These are phyloP conservation scores for Graptemys geographica DNA, from an alignment of 2,797 vertebrate species.

Conservation along the genomic window DNA sequence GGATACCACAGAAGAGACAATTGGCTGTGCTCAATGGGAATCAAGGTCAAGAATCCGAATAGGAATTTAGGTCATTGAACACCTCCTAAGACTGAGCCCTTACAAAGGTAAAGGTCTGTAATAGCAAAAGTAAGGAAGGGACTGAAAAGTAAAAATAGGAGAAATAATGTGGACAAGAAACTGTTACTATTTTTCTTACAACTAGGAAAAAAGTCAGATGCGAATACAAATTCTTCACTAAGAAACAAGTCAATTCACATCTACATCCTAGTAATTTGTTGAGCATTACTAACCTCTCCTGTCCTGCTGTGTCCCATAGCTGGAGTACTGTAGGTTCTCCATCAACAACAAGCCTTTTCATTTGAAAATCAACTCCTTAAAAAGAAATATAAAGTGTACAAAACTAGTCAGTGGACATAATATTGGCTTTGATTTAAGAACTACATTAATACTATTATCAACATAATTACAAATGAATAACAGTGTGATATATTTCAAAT, in stretches of 20 bases:
- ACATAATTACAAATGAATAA: background rate
- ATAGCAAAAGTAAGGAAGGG: background rate
- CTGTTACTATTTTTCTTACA: background rate
- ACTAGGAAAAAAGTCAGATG: fast-evolving
- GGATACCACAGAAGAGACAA: background rate
- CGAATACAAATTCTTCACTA: background rate
- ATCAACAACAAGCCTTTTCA: slow-evolving; percentile 94
- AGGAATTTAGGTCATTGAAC: fast-evolving
- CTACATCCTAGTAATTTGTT: background rate
- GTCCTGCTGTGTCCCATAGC: slow-evolving; percentile 96
- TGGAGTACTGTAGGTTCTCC: slow-evolving; percentile 92
- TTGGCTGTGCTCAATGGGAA: background rate
- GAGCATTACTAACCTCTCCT: slow-evolving; percentile 88
- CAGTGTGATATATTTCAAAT: background rate
- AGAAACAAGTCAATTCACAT: background rate
- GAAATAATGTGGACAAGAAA: background rate
- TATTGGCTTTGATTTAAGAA: background rate
- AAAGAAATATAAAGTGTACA: background rate
- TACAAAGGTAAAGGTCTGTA: background rate
- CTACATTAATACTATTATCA: background rate
- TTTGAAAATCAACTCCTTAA: slow-evolving; percentile 96
- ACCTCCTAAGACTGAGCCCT: background rate
- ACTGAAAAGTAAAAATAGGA: background rate
- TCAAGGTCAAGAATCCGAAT: background rate
- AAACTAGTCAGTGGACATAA: background rate